Conservation (phyloP, 2,888 invertebrate genomes). For the Plagodis pulveraria region DNA sequence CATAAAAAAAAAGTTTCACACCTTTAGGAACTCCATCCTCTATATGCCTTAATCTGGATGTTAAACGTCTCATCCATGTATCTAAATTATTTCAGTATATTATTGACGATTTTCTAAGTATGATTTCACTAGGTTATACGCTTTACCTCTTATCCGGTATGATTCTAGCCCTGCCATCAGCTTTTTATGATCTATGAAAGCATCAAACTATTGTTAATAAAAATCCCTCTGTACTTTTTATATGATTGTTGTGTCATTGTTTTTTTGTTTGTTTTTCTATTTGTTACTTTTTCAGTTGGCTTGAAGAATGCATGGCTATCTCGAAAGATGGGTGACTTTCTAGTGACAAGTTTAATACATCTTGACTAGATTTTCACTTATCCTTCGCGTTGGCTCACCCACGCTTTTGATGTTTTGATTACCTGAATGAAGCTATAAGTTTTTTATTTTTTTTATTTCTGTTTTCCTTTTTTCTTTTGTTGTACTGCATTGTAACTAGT, state of each 20-base stretch:
- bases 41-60: too few species aligned
- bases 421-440: constrained; percentile 41
- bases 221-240: too few species aligned
- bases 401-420: constrained; percentile 67
- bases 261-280: constrained; percentile 26
- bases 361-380: constrained; percentile 89
- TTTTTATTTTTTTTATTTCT: constrained; percentile 34
- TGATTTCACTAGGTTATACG: too few species aligned
- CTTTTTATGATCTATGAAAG: too few species aligned
- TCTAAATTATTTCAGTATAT: too few species aligned
- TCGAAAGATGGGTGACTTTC: constrained; percentile 84
- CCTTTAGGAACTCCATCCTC: too few species aligned
- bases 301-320: constrained; percentile 41
- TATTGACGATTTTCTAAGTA: too few species aligned
- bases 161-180: too few species aligned
- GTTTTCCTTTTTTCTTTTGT: constrained; percentile 28
- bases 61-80: too few species aligned
- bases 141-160: too few species aligned
- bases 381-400: constrained; percentile 72
- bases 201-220: too few species aligned
- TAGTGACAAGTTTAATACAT: constrained; percentile 77
- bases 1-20: too few species aligned
- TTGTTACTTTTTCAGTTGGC: constrained; percentile 31
- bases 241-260: constrained; percentile 1
- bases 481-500: constrained; percentile 20